phyloP scores from a whole-genome alignment of 2,113 vertebrate genomes.

The Sialia sialis region DNA sequence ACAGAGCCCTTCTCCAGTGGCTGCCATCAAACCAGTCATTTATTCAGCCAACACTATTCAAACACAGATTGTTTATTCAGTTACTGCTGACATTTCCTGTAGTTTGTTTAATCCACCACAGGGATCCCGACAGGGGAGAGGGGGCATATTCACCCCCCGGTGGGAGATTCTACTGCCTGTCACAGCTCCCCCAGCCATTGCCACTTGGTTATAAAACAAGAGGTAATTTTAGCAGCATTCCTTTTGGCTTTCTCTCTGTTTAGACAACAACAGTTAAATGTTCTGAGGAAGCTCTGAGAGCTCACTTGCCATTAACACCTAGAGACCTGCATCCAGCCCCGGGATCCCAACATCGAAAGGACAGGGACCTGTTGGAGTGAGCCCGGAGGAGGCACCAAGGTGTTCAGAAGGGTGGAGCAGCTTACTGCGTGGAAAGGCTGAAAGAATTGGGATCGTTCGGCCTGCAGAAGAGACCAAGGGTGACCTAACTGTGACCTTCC shows the following conservation, averaged over 20 bases:
- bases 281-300: background rate
- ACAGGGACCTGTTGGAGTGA: background rate
- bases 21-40: background rate
- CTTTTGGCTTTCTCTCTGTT: background rate
- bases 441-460: background rate
- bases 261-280: background rate
- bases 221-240: background rate
- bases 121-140: background rate
- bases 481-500: background rate
- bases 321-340: background rate
- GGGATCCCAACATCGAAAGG: background rate
- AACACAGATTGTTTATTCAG: background rate
- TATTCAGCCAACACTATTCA: background rate
- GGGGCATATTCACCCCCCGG: background rate
- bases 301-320: background rate
- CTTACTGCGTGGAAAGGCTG: background rate
- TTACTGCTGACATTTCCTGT: background rate
- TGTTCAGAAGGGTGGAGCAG: background rate
- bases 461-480: background rate
- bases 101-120: background rate
- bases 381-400: background rate
- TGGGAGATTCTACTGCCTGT: background rate
- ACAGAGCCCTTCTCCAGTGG: slow-evolving; percentile 10
- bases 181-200: background rate
- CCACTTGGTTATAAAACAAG: background rate